These are phyloP conservation scores for Caranx ignobilis DNA, from an alignment of 2,113 vertebrate species.

Conservation along the genomic window DNA sequence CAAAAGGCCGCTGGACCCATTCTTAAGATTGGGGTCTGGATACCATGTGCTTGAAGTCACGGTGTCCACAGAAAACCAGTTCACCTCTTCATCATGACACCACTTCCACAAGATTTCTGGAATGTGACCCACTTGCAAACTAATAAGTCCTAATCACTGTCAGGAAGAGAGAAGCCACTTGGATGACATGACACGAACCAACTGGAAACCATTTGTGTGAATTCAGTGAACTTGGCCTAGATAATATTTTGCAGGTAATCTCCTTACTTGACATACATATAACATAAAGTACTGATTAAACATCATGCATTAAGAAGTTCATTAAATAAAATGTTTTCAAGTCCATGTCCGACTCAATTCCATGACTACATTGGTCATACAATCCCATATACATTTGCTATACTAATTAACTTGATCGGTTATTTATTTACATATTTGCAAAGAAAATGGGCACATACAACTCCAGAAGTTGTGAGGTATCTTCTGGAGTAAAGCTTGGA, in stretches of 20 bases:
- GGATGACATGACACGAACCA: slow-evolving; percentile 28
- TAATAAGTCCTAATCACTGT: slow-evolving; percentile 33
- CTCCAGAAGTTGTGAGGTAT: not conserved
- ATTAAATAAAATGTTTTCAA: not conserved
- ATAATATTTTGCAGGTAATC: not conserved
- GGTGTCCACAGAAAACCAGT: slow-evolving; percentile 12
- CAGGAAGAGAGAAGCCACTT: slow-evolving; percentile 11
- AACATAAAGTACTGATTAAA: not conserved
- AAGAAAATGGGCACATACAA: not conserved
- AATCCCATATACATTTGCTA: not conserved
- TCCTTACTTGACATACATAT: not conserved
- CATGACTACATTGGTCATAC: not conserved
- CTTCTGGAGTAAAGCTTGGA: slow-evolving; percentile 7
- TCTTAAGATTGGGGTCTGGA: slow-evolving; percentile 12
- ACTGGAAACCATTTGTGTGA: slow-evolving; percentile 56
- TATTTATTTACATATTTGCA: not conserved
- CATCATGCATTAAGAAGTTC: not conserved
- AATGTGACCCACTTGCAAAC: slow-evolving; percentile 32
- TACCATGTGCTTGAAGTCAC: slow-evolving; percentile 35
- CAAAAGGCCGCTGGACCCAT: not conserved
- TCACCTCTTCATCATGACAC: slow-evolving; percentile 7
- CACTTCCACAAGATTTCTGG: slow-evolving; percentile 24
- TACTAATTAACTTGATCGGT: not conserved
- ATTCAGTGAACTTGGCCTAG: slow-evolving; percentile 10
- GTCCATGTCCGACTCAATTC: not conserved